Evolutionary conservation across 2,113 vertebrate species (phyloP).

Genomic region (Carlito syrichta): DNA sequence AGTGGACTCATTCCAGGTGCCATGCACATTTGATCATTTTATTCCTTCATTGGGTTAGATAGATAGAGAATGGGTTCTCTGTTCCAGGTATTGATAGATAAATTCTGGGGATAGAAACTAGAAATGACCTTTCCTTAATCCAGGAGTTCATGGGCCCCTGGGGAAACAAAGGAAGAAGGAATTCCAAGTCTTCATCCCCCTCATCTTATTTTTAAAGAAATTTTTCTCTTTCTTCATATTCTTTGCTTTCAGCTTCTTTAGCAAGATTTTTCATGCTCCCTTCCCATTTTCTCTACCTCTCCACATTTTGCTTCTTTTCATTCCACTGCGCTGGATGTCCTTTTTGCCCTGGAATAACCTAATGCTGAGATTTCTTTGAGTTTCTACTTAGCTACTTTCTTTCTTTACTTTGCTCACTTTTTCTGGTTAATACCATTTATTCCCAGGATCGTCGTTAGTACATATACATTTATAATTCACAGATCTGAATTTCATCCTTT

Average conservation of each 20-base stretch:
- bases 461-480: background rate
- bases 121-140: background rate
- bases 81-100: background rate
- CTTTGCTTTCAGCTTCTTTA: background rate
- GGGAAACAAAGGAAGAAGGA: background rate
- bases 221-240: background rate
- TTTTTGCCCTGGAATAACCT: background rate
- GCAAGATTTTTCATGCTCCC: too few species aligned
- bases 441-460: background rate
- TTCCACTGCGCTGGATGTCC: too few species aligned
- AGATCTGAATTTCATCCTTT: background rate
- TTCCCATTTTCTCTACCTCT: fast-evolving
- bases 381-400: background rate
- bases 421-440: background rate
- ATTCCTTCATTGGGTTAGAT: background rate
- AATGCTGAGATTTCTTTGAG: background rate
- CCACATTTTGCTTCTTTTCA: background rate
- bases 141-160: background rate
- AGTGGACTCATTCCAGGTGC: background rate
- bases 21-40: background rate
- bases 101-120: background rate
- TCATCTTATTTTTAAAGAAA: background rate
- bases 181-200: background rate
- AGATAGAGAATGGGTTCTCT: background rate
- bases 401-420: background rate